Evolutionary conservation across 2,113 vertebrate genomes (phyloP).

Genomic region (Hoplias malabaricus): DNA sequence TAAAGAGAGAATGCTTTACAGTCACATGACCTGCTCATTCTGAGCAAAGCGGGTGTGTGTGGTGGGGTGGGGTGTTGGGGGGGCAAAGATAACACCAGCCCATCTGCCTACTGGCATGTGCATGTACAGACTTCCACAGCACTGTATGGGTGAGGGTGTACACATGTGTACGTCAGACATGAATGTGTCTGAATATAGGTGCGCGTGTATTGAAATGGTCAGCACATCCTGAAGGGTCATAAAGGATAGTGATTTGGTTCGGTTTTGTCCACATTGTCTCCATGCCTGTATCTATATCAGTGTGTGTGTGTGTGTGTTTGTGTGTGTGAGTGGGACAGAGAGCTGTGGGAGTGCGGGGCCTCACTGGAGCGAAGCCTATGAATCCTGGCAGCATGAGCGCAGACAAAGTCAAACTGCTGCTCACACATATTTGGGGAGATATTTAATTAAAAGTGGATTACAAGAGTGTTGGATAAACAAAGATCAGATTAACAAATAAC

Average conservation of each 20-base stretch:
- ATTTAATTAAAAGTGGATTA: slow-evolving; percentile 99
- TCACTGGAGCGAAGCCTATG: slow-evolving; percentile 54
- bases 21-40: slow-evolving; percentile 46
- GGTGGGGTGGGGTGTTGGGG: too few species aligned
- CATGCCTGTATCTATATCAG: neutral
- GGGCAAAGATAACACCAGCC: slow-evolving; percentile 40
- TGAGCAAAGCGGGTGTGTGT: too few species aligned
- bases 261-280: slow-evolving; percentile 18
- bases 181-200: neutral
- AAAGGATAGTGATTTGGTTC: neutral
- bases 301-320: slow-evolving; percentile 30
- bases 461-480: slow-evolving; percentile 90
- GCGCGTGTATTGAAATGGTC: slow-evolving; percentile 5
- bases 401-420: slow-evolving; percentile 98
- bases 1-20: slow-evolving; percentile 33
- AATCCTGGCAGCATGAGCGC: slow-evolving; percentile 81
- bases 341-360: slow-evolving; percentile 30
- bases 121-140: slow-evolving; percentile 28
- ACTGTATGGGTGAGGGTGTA: neutral
- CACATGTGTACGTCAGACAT: neutral
- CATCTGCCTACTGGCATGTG: slow-evolving; percentile 44
- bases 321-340: slow-evolving; percentile 27
- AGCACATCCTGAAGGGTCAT: neutral
- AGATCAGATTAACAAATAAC: slow-evolving; percentile 98
- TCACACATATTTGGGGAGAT: slow-evolving; percentile 88